These are phyloP conservation scores for Andrena hattorfiana DNA, from an alignment of 2,888 invertebrate species.

Conservation along the genomic window DNA sequence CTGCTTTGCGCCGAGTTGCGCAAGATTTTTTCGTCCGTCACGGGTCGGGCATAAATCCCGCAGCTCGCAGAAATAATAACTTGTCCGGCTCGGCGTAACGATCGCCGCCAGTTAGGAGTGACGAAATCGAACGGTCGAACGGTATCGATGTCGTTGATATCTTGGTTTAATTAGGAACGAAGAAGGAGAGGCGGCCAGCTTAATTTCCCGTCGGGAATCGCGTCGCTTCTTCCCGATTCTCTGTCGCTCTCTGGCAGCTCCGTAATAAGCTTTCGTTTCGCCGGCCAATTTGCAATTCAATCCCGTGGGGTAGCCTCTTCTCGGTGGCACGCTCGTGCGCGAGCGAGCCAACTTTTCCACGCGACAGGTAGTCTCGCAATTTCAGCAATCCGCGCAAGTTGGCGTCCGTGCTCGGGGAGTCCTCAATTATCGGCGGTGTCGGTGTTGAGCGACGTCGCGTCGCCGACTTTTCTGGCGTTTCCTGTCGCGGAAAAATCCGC, in stretches of 20 bases:
- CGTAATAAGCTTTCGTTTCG: conserved; percentile 28
- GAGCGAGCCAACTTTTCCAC: conserved; percentile 6
- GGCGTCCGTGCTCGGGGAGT: conserved; percentile 9
- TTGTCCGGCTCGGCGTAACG: conserved; percentile 20
- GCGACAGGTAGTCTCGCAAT: conserved; percentile 35
- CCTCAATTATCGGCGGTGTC: conserved; percentile 47
- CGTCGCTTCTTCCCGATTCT: background rate
- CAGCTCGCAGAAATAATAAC: conserved; percentile 42
- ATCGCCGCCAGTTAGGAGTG: conserved; percentile 6
- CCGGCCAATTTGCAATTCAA: conserved; percentile 45
- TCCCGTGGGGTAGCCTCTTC: background rate
- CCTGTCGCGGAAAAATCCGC: conserved; percentile 72
- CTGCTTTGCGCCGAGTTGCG: conserved; percentile 42
- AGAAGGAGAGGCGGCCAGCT: background rate
- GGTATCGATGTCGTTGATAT: conserved; percentile 5
- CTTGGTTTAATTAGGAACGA: conserved; percentile 18
- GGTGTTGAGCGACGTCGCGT: conserved; percentile 8
- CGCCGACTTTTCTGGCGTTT: conserved; percentile 50
- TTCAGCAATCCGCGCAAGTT: conserved; percentile 25
- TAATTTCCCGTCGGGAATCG: conserved; percentile 4
- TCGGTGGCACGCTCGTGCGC: background rate
- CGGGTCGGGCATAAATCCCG: conserved; percentile 35
- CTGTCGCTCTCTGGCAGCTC: background rate
- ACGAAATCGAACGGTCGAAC: conserved; percentile 34
- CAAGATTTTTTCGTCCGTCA: conserved; percentile 46